These are phyloP conservation scores for Pandemis corylana DNA, from an alignment of 2,888 invertebrate species.

Conservation along the genomic window DNA sequence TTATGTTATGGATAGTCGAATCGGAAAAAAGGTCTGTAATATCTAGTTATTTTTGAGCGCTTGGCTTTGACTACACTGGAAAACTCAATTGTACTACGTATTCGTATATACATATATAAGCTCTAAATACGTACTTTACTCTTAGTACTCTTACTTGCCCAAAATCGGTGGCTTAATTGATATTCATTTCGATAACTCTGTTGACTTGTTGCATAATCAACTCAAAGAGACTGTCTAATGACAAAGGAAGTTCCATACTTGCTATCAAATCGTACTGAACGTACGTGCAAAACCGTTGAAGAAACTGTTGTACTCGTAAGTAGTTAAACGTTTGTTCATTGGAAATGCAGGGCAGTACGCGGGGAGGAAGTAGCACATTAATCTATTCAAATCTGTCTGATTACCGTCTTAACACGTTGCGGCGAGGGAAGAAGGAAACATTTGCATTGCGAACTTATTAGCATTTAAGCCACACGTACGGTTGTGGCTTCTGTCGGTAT, in stretches of 20 bases:
- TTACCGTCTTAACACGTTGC: slow-evolving; percentile 41
- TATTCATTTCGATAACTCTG: too few relatives aligned
- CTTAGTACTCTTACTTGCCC: too few relatives aligned
- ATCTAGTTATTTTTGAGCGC: too few relatives aligned
- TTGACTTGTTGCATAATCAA: too few relatives aligned
- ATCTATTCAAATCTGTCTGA: slow-evolving; percentile 58
- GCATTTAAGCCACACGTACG: slow-evolving; percentile 21
- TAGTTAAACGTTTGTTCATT: slow-evolving; percentile 36
- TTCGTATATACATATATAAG: too few relatives aligned
- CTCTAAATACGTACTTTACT: too few relatives aligned
- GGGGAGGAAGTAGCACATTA: slow-evolving; percentile 54
- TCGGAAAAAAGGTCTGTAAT: too few relatives aligned
- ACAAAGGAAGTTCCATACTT: background rate
- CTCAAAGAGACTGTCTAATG: background rate
- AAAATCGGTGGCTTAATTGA: too few relatives aligned
- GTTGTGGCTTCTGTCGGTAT: background rate
- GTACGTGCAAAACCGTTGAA: background rate
- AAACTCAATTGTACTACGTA: too few relatives aligned
- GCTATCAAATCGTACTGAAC: background rate
- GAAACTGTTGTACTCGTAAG: background rate
- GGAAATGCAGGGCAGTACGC: slow-evolving; percentile 46
- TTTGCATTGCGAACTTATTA: slow-evolving; percentile 31
- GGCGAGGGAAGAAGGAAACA: slow-evolving; percentile 23
- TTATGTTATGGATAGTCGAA: too few relatives aligned
- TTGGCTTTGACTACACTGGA: too few relatives aligned